Conservation (phyloP, 2,888 invertebrate genomes). For the Melinopterus prodromus region DNA sequence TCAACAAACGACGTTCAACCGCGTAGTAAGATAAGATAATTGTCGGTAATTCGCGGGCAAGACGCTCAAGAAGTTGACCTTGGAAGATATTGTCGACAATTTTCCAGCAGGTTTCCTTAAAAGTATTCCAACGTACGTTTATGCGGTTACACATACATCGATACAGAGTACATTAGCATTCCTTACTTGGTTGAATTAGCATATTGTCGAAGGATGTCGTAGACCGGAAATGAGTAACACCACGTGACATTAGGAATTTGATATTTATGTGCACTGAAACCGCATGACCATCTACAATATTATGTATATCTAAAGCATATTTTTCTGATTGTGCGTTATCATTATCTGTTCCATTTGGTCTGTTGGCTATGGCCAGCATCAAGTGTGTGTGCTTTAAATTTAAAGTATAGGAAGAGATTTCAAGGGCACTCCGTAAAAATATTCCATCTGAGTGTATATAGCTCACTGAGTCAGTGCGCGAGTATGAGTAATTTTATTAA, state of each 20-base stretch:
- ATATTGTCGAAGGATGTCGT: constrained; percentile 32
- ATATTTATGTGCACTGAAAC: neutral
- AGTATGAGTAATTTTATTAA: neutral
- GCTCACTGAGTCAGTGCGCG: neutral
- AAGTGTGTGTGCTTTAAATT: too few relatives aligned
- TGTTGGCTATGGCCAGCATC: neutral
- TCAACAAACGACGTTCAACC: neutral
- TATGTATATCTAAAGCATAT: neutral
- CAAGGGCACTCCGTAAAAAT: neutral
- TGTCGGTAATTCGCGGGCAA: neutral
- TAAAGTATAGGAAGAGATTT: neutral
- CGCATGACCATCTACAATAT: neutral
- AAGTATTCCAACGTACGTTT: constrained; percentile 16
- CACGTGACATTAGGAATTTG: neutral
- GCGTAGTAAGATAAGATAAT: neutral
- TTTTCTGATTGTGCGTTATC: neutral
- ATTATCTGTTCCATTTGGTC: neutral
- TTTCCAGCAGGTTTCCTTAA: constrained; percentile 22
- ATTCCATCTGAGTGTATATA: neutral
- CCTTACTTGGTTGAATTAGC: constrained; percentile 31
- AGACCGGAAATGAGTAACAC: constrained; percentile 33
- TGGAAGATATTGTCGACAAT: constrained; percentile 5
- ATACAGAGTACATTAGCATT: constrained; percentile 31
- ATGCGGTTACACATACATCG: constrained; percentile 12
- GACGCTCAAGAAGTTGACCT: constrained; percentile 8